These are phyloP conservation scores for Notocelia uddmanniana DNA, from an alignment of 2,888 invertebrate genomes.

Conservation along the genomic window DNA sequence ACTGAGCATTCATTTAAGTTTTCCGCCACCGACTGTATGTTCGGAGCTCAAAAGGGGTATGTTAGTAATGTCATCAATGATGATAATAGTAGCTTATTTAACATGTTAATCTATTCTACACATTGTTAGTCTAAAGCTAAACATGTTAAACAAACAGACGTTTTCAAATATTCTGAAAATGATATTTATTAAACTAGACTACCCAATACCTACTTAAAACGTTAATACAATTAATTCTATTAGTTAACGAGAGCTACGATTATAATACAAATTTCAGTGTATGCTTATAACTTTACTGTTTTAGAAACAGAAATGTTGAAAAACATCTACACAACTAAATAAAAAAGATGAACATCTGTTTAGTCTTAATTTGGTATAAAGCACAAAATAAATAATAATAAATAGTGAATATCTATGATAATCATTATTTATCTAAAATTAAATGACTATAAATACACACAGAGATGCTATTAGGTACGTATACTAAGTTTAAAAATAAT, in stretches of 20 bases:
- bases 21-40: slow-evolving; percentile 49
- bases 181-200: slow-evolving; percentile 84
- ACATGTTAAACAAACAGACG: slow-evolving; percentile 86
- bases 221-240: slow-evolving; percentile 84
- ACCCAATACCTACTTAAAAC: slow-evolving; percentile 76
- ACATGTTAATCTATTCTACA: slow-evolving; percentile 83
- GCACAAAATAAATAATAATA: slow-evolving; percentile 71
- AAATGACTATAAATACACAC: slow-evolving; percentile 68
- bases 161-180: slow-evolving; percentile 82
- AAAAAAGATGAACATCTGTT: slow-evolving; percentile 71
- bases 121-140: slow-evolving; percentile 84
- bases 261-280: slow-evolving; percentile 58
- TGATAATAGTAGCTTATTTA: slow-evolving; percentile 63
- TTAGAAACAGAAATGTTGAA: slow-evolving; percentile 62
- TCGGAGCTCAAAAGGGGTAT: slow-evolving; percentile 72
- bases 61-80: slow-evolving; percentile 74
- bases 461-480: slow-evolving; percentile 60
- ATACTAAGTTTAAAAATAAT: slow-evolving; percentile 59
- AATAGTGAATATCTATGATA: slow-evolving; percentile 50
- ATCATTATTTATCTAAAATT: slow-evolving; percentile 55
- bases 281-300: slow-evolving; percentile 67
- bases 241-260: slow-evolving; percentile 77
- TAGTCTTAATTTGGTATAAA: slow-evolving; percentile 69
- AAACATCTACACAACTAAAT: slow-evolving; percentile 66
- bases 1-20: slow-evolving; percentile 42